Conservation (phyloP, 1,140 invertebrate species). For the Trigoniulus corallinus region DNA sequence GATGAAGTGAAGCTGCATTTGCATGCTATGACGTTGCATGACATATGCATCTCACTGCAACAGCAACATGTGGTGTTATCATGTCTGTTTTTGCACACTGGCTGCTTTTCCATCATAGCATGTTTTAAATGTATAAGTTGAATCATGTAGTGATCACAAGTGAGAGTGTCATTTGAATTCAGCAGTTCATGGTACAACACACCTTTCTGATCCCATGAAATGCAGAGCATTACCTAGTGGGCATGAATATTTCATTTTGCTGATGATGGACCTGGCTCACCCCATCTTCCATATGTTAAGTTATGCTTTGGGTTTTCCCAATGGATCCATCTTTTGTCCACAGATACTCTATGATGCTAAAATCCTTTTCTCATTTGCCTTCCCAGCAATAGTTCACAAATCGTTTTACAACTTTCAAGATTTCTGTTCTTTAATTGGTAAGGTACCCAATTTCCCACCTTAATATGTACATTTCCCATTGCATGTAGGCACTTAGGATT, state of each 20-base stretch:
- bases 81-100: neutral
- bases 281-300: neutral
- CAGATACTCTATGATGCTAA: conserved; percentile 6
- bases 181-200: conserved; percentile 11
- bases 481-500: neutral
- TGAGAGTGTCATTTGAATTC: conserved; percentile 7
- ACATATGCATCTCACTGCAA: conserved; percentile 7
- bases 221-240: conserved; percentile 9
- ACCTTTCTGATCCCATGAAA: conserved; percentile 9
- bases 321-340: conserved; percentile 9
- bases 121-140: conserved; percentile 4
- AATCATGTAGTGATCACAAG: neutral
- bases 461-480: conserved; percentile 1
- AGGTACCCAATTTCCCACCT: neutral
- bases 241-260: conserved; percentile 7
- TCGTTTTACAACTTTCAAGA: neutral
- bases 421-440: neutral
- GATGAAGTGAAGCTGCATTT: too few relatives aligned
- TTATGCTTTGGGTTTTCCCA: conserved; percentile 6
- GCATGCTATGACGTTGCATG: too few relatives aligned
- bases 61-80: conserved; percentile 6
- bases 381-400: neutral
- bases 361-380: neutral
- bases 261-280: conserved; percentile 4
- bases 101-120: conserved; percentile 2